phyloP scores from a whole-genome alignment of 2,888 invertebrate species.

The Ptilodon capucinus region DNA sequence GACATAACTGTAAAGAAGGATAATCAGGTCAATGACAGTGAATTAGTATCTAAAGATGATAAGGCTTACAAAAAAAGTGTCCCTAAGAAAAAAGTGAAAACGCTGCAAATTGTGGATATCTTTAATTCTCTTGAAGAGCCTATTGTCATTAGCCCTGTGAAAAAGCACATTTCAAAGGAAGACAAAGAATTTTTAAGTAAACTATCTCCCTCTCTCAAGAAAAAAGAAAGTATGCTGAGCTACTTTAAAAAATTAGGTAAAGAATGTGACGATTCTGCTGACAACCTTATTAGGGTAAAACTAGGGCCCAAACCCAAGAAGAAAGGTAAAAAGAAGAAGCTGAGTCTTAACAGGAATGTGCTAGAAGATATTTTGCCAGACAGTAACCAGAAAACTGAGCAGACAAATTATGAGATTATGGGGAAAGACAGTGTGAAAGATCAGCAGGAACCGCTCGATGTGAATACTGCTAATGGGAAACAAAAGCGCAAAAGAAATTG shows the following conservation, averaged over 20 bases:
- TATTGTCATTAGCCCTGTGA: conserved; percentile 24
- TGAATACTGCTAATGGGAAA: conserved; percentile 14
- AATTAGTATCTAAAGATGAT: conserved; percentile 6
- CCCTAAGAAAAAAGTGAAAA: conserved; percentile 29
- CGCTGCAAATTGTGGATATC: conserved; percentile 53
- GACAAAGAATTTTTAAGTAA: conserved; percentile 77
- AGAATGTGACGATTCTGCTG: conserved; percentile 43
- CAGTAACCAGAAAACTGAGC: conserved; percentile 7
- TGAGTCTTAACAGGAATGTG: conserved; percentile 35
- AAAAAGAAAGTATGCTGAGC: conserved; percentile 83
- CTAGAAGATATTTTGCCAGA: conserved; percentile 12
- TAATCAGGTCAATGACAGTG: conserved; percentile 11
- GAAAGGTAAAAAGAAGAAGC: conserved; percentile 48
- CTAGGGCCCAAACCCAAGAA: conserved; percentile 54
- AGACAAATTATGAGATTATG: conserved; percentile 1
- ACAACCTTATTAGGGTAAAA: conserved; percentile 61
- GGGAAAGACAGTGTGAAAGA: not conserved
- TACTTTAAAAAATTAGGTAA: conserved; percentile 82
- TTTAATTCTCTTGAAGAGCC: conserved; percentile 42
- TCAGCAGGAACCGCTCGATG: not conserved
- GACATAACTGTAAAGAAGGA: conserved; percentile 12
- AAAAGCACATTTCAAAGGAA: conserved; percentile 49
- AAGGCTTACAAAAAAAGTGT: conserved; percentile 16
- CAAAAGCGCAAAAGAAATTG: conserved; percentile 21
- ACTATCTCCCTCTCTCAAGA: conserved; percentile 81